A percentile compares a stretch with the other conserved stretches of the same genome.
Conservation (phyloP, 2,888 invertebrate genomes). For the Pristionchus japonicus region DNA sequence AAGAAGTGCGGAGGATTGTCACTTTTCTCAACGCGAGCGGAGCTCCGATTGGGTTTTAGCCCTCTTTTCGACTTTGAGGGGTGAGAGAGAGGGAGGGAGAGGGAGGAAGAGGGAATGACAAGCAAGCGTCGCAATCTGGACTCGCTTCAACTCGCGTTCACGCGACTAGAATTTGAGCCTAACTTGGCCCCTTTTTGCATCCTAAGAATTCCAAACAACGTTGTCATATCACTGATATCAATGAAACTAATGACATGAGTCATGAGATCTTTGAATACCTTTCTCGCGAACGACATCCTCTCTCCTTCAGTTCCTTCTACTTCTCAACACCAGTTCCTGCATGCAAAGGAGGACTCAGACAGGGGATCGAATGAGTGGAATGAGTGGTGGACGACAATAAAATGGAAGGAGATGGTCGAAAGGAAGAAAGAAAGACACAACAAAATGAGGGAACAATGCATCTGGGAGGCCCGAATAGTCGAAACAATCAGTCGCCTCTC, state of each 20-base stretch:
- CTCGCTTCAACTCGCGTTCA: conserved; percentile 6
- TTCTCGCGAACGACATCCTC: neutral
- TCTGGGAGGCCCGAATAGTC: neutral
- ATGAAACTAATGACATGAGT: neutral
- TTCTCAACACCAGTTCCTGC: neutral
- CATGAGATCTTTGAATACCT: neutral
- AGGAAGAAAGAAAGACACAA: no score
- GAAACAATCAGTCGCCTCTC: neutral
- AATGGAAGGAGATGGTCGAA: neutral
- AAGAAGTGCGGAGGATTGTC: neutral
- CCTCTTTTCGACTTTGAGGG: neutral
- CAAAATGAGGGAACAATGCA: neutral
- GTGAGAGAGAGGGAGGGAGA: neutral
- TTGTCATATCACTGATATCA: neutral
- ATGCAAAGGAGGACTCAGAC: neutral
- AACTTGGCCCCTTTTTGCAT: neutral
- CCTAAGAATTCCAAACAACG: neutral
- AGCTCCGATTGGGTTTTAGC: conserved; percentile 28
- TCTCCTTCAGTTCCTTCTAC: neutral
- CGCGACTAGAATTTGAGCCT: neutral
- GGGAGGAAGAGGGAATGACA: conserved; percentile 13
- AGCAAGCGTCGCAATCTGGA: conserved; percentile 18
- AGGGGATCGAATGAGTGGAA: neutral
- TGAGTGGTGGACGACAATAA: neutral
- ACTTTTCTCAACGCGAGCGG: neutral